Evolutionary conservation across 2,113 vertebrate species (phyloP).

Genomic region (Asarcornis scutulata): DNA sequence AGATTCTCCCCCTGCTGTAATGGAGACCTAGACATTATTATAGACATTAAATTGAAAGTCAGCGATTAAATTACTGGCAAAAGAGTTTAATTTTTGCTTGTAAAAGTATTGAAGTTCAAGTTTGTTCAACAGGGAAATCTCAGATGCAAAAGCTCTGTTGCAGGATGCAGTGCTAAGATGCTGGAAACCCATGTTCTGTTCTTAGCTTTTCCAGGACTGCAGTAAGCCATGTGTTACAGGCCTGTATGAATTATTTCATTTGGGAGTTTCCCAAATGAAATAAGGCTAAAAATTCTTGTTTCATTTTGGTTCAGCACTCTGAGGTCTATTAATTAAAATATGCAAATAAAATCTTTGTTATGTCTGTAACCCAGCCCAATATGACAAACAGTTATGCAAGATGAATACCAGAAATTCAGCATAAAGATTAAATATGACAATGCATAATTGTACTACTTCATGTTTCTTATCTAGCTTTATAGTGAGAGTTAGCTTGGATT

Average conservation of each 20-base stretch:
- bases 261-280: neutral
- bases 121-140: neutral
- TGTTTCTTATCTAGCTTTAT: neutral
- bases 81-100: neutral
- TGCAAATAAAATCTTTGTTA: neutral
- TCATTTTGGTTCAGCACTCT: neutral
- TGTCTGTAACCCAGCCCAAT: neutral
- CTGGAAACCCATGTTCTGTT: neutral
- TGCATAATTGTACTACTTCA: neutral
- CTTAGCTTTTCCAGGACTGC: neutral
- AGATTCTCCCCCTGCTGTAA: fast-evolving
- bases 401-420: neutral
- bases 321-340: neutral
- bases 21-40: neutral
- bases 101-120: neutral
- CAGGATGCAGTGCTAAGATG: neutral
- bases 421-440: neutral
- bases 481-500: neutral
- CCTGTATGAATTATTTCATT: neutral
- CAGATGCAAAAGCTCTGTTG: neutral
- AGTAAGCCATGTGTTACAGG: neutral
- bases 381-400: neutral
- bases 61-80: neutral
- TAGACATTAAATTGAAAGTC: neutral
- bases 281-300: neutral